Conservation (phyloP, 1,140 invertebrate genomes). For the Aphidius gifuensis region DNA sequence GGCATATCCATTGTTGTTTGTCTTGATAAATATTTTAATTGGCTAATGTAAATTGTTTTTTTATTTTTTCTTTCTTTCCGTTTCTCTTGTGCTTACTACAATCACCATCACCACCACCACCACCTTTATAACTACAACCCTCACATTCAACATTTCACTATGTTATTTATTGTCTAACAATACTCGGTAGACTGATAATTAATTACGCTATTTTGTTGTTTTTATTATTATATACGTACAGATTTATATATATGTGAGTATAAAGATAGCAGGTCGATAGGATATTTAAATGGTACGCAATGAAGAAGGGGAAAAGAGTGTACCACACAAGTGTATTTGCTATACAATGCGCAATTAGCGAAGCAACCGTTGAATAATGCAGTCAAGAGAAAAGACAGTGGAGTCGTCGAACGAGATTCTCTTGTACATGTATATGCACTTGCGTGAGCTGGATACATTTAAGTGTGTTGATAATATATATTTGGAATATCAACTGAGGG, state of each 20-base stretch:
- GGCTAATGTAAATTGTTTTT: slow-evolving; percentile 28
- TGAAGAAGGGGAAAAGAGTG: background rate
- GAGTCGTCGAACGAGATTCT: slow-evolving; percentile 17
- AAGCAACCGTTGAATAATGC: slow-evolving; percentile 45
- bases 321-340: slow-evolving; percentile 18
- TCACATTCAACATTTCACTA: slow-evolving; percentile 21
- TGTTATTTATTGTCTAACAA: slow-evolving; percentile 56
- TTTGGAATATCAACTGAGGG: background rate
- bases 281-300: slow-evolving; percentile 40
- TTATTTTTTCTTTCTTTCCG: no score
- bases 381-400: slow-evolving; percentile 33
- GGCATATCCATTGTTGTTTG: slow-evolving; percentile 50
- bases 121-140: slow-evolving; percentile 23
- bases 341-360: slow-evolving; percentile 55
- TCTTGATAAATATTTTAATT: slow-evolving; percentile 57
- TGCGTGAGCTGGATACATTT: slow-evolving; percentile 5
- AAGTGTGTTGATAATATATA: slow-evolving; percentile 13
- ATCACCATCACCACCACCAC: no score
- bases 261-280: slow-evolving; percentile 54
- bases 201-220: slow-evolving; percentile 53
- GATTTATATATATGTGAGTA: slow-evolving; percentile 34
- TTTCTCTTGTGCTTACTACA: no score
- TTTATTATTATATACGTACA: background rate
- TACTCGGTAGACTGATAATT: slow-evolving; percentile 53
- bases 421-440: slow-evolving; percentile 10